A percentile compares a stretch with the other conserved stretches of the same genome.
Conservation (phyloP, 2,113 vertebrate genomes). For the Mastomys coucha region DNA sequence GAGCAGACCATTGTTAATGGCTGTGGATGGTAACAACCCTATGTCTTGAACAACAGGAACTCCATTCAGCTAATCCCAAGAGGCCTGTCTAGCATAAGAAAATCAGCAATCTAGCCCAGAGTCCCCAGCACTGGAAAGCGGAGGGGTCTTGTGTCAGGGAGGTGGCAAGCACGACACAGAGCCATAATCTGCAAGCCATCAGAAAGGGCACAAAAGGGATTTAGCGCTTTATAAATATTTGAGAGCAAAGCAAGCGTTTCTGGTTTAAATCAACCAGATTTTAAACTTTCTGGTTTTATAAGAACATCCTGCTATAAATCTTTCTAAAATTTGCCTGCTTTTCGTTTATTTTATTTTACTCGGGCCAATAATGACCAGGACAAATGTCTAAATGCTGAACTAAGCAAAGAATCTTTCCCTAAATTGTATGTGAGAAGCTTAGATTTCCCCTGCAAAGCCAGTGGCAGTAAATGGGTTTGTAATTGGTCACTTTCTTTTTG, state of each 20-base stretch:
- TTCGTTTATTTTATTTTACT: constrained; percentile 76
- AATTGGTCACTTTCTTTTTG: constrained; percentile 74
- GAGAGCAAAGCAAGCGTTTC: constrained; percentile 71
- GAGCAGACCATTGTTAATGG: not conserved
- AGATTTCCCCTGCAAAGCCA: constrained; percentile 64
- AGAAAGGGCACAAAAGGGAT: constrained; percentile 57
- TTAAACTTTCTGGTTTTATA: constrained; percentile 78
- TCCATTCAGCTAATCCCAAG: not conserved
- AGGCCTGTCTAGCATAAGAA: not conserved
- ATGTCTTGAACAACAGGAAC: not conserved
- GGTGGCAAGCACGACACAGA: not conserved
- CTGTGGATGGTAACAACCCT: not conserved
- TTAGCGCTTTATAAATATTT: constrained; percentile 75
- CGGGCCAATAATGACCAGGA: constrained; percentile 73
- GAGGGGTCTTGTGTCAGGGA: not conserved
- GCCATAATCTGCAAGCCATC: constrained; percentile 63
- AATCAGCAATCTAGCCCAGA: not conserved
- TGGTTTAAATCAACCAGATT: constrained; percentile 72
- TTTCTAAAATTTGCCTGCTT: constrained; percentile 63
- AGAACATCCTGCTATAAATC: constrained; percentile 76
- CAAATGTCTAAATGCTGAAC: constrained; percentile 80
- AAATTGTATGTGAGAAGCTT: constrained; percentile 68
- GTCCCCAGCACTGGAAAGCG: not conserved
- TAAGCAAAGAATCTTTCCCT: constrained; percentile 77
- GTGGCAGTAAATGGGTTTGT: constrained; percentile 69